Base-by-base conservation (phyloP, 1,140 invertebrate genomes). In the Bombus confusus region DNA sequence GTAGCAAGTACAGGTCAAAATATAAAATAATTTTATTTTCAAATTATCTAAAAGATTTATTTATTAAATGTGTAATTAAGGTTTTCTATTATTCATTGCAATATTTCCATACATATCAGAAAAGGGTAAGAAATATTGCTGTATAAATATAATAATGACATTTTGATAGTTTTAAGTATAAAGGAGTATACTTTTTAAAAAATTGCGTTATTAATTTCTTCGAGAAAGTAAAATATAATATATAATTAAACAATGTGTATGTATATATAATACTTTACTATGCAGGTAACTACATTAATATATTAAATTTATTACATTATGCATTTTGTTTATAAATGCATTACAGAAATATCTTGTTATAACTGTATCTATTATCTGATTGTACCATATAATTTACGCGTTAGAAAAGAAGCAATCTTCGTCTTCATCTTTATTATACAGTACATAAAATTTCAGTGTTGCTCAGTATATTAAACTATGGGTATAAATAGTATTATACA, bases 1-100 rank as follows among this genome's bases (percentile, higher is more conserved):
- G 91, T 93, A 91, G 87, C 90, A 93, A 93, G 91, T 89, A 84
- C 77, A 89, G 91, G 91, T 82, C 87, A 88, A 86, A 90, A 89
- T 90, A 85, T 86, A 92, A 91, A 91, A 62, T 89, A 89, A 90
- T 90, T 89, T 83, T 89, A 80, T 84, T 86, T 92, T 91, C 81
- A 84, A 72, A 72, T 43, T 72, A 72, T 71, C 25, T 28, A 39
- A 71, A 39, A 39, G 25, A 71, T 71, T 39, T 13, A 12, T 39
- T 71, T 71, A 71, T 71, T 71, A 71, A 71, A 71, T 28, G 12
- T 28, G 28, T 62, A 68, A 39, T 39, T 68, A 34, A 15, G 31
- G 31, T 34, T 68, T 37, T 68, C 66, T 31, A 37, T 66, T 69
- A 37, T 71, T 71, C 25, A 39, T 28, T 34, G 12, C 22, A 39